A percentile compares a stretch with the other conserved stretches of the same genome.
phyloP scores from a whole-genome alignment of 2,888 invertebrate genomes.

The Thalpophila matura region DNA sequence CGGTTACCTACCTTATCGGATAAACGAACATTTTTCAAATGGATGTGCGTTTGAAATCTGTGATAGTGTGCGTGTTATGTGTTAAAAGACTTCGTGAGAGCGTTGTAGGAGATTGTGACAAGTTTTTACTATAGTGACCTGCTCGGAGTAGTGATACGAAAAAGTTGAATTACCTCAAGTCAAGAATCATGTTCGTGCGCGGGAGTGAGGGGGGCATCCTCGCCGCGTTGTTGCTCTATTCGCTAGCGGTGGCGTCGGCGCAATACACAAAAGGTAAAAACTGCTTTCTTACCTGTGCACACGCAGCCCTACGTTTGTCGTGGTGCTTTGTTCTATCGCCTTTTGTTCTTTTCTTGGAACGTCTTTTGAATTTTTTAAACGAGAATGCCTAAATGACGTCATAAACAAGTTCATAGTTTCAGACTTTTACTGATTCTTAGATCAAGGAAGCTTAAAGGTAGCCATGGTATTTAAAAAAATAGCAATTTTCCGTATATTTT shows the following conservation, averaged over 20 bases:
- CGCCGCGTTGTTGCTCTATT: conserved; percentile 81
- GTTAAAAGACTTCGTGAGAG: conserved; percentile 84
- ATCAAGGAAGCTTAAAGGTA: conserved; percentile 9
- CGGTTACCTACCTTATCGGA: conserved; percentile 88
- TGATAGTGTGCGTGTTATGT: conserved; percentile 89
- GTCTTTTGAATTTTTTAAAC: conserved; percentile 57
- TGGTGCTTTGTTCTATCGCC: conserved; percentile 81
- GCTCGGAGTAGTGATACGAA: conserved; percentile 78
- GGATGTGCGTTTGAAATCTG: conserved; percentile 88
- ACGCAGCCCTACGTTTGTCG: conserved; percentile 72
- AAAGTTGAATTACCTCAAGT: conserved; percentile 74
- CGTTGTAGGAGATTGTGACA: conserved; percentile 81
- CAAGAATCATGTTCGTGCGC: conserved; percentile 81
- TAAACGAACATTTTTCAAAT: conserved; percentile 90
- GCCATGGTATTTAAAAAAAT: conserved; percentile 1
- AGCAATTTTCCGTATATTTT: conserved; percentile 2
- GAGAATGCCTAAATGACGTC: conserved; percentile 55
- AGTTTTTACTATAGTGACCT: conserved; percentile 86
- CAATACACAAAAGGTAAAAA: conserved; percentile 88
- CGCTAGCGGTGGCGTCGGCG: conserved; percentile 83
- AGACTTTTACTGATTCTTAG: conserved; percentile 5
- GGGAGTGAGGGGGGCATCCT: conserved; percentile 82
- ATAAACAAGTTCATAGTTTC: conserved; percentile 30
- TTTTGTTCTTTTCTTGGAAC: conserved; percentile 79
- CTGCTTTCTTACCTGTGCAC: conserved; percentile 82